These are phyloP conservation scores for Allolobophora icterica DNA, from an alignment of 2,888 invertebrate genomes.

Conservation along the genomic window DNA sequence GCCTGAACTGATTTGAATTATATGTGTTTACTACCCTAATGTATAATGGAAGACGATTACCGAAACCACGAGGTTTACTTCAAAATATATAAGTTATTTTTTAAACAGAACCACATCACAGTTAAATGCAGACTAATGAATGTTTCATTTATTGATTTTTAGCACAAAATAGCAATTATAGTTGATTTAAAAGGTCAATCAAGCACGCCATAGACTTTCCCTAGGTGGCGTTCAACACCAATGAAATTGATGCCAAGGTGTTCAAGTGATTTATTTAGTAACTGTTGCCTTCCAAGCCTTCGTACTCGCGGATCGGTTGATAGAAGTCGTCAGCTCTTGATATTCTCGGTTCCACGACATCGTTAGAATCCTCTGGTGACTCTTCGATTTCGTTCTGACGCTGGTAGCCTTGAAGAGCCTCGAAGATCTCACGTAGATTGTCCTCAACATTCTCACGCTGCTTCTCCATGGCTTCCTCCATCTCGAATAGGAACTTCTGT, in stretches of 20 bases:
- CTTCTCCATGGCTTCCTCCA: neutral
- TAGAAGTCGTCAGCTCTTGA: constrained; percentile 8
- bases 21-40: too few species aligned
- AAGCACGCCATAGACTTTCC: neutral
- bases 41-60: neutral
- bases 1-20: too few species aligned
- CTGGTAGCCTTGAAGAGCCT: neutral
- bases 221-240: neutral
- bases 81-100: neutral
- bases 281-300: neutral
- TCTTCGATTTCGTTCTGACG: neutral
- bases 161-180: neutral
- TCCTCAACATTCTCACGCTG: neutral
- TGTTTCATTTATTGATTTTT: neutral
- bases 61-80: neutral
- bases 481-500: neutral
- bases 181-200: neutral
- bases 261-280: neutral
- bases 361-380: neutral
- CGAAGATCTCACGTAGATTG: neutral
- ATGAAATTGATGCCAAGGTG: neutral
- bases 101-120: neutral
- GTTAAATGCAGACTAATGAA: neutral
- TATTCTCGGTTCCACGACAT: neutral
- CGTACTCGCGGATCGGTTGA: neutral